phyloP scores from a whole-genome alignment of 2,888 invertebrate species.

The Phyllotreta striolata region DNA sequence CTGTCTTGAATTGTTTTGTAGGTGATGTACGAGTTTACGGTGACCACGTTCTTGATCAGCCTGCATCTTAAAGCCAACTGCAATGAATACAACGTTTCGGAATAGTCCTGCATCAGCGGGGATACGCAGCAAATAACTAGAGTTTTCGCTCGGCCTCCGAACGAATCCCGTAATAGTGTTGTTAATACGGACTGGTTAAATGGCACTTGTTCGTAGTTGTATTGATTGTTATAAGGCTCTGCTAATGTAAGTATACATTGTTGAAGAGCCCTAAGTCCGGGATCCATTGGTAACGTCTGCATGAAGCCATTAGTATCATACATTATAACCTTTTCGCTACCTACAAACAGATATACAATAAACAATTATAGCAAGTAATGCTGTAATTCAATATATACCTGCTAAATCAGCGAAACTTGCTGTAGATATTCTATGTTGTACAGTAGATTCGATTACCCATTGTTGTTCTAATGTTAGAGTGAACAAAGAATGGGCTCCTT shows the following conservation, averaged over 20 bases:
- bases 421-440: conserved; percentile 76
- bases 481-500: conserved; percentile 71
- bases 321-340: conserved; percentile 64
- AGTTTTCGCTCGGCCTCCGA: conserved; percentile 79
- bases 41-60: conserved; percentile 74
- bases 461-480: conserved; percentile 79
- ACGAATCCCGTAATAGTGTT: conserved; percentile 75
- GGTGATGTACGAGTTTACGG: conserved; percentile 70
- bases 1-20: conserved; percentile 52
- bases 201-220: conserved; percentile 52
- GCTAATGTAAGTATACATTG: conserved; percentile 70
- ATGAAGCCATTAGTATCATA: conserved; percentile 60
- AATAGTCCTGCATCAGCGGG: conserved; percentile 71
- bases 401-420: conserved; percentile 73
- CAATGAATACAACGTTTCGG: conserved; percentile 74
- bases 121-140: conserved; percentile 78
- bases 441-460: conserved; percentile 70
- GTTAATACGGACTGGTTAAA: conserved; percentile 75
- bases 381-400: background rate
- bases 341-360: conserved; percentile 59
- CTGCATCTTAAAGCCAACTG: conserved; percentile 73
- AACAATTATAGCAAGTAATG: background rate
- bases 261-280: conserved; percentile 72
- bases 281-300: conserved; percentile 66
- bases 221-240: conserved; percentile 55